Percentiles rank a stretch among this genome's conserved stretches.
phyloP scores from a whole-genome alignment of 2,888 invertebrate genomes.

The Pyrocoelia pectoralis region DNA sequence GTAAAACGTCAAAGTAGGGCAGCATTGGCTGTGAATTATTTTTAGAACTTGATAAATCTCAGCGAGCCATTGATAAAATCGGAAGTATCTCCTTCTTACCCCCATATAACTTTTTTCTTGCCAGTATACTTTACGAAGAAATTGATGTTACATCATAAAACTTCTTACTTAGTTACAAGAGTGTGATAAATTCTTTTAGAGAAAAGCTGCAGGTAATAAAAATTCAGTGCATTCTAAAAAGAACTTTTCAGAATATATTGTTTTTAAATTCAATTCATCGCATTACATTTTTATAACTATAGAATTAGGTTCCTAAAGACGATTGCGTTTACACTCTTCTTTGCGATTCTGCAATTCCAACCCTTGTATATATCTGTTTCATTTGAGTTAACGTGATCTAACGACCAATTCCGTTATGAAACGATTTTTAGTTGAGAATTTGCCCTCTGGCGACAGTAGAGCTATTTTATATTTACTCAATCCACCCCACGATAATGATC shows the following conservation, averaged over 20 bases:
- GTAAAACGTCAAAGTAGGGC: neutral
- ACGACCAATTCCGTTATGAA: too few relatives aligned
- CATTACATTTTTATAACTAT: too few relatives aligned
- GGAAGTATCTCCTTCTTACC: neutral
- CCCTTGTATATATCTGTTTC: too few relatives aligned
- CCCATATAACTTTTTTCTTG: neutral
- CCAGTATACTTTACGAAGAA: neutral
- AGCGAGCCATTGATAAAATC: slow-evolving; percentile 1
- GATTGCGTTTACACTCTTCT: too few relatives aligned
- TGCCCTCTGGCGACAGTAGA: too few relatives aligned
- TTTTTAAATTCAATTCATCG: neutral
- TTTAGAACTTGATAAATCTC: neutral
- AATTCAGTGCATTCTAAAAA: neutral
- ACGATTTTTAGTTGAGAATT: too few relatives aligned
- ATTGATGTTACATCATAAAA: slow-evolving; percentile 1
- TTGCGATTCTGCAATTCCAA: too few relatives aligned
- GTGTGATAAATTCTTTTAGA: neutral
- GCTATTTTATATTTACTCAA: too few relatives aligned
- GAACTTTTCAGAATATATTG: neutral
- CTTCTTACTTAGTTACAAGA: neutral
- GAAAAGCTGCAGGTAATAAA: neutral
- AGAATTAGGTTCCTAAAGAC: too few relatives aligned
- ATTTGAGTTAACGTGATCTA: too few relatives aligned
- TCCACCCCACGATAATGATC: too few relatives aligned
- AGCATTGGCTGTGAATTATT: neutral